phyloP scores from a whole-genome alignment of 2,888 invertebrate genomes.

The Aproaerema taeniolella region DNA sequence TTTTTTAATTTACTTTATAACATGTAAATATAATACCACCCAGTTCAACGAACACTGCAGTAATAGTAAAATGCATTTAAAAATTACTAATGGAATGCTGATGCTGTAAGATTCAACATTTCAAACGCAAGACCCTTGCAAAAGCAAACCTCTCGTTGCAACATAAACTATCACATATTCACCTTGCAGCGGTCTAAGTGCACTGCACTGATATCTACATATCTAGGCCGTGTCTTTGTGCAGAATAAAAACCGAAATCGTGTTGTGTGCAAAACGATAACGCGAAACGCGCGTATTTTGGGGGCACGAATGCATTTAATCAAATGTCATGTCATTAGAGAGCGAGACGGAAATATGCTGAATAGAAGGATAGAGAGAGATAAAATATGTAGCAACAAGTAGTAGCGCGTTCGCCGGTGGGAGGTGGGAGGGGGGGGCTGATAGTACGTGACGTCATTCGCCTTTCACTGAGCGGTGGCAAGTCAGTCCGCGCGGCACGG shows the following conservation, averaged over 20 bases:
- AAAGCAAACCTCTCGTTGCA: no score
- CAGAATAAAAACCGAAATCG: slow-evolving; percentile 26
- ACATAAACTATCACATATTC: no score
- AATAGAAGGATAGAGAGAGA: slow-evolving; percentile 35
- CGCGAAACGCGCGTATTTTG: slow-evolving; percentile 30
- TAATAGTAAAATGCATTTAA: no score
- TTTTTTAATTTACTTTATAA: no score
- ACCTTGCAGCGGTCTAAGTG: background rate
- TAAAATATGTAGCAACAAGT: slow-evolving; percentile 65
- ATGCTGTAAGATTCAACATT: no score
- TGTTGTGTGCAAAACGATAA: slow-evolving; percentile 36
- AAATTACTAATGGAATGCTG: no score
- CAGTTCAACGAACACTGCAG: no score
- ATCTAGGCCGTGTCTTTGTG: slow-evolving; percentile 26
- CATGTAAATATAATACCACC: no score
- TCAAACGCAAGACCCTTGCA: no score
- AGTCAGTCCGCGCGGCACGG: slow-evolving; percentile 74
- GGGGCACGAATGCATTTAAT: slow-evolving; percentile 39
- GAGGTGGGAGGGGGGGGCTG: slow-evolving; percentile 49
- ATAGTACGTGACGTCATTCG: slow-evolving; percentile 78
- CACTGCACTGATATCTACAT: background rate
- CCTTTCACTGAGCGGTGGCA: slow-evolving; percentile 60
- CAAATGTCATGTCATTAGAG: slow-evolving; percentile 47
- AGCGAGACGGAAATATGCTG: slow-evolving; percentile 49
- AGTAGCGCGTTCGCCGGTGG: slow-evolving; percentile 28